Conservation (phyloP, 1,140 invertebrate genomes). For the Eriosoma lanigerum region DNA sequence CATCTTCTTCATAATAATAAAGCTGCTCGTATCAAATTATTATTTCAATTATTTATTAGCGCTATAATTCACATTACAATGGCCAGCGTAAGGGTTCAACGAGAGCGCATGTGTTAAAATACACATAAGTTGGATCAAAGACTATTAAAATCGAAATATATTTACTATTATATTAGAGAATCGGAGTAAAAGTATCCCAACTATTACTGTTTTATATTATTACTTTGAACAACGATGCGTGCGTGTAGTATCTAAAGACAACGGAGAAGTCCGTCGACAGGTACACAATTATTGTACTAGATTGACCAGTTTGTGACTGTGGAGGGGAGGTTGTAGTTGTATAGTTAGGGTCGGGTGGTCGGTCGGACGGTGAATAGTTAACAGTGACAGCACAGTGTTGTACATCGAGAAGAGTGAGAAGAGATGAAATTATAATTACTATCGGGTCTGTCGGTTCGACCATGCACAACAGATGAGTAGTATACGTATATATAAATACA, state of each 20-base stretch:
- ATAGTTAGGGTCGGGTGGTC: not conserved
- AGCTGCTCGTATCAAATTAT: no score
- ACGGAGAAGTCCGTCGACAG: not conserved
- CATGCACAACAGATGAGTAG: not conserved
- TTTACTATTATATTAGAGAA: no score
- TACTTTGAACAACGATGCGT: not conserved
- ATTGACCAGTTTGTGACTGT: not conserved
- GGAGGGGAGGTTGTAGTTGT: not conserved
- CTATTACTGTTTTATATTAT: no score
- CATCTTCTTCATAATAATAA: no score
- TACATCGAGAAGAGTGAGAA: not conserved
- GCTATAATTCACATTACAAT: no score
- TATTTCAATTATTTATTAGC: no score
- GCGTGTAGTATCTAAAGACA: not conserved
- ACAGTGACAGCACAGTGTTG: not conserved
- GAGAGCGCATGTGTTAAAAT: not conserved
- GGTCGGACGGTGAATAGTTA: not conserved
- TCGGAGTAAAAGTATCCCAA: no score
- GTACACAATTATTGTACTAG: not conserved
- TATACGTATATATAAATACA: not conserved
- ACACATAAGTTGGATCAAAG: not conserved
- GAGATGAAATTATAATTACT: conserved; percentile 42
- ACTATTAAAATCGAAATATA: not conserved
- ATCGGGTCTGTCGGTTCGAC: conserved; percentile 26
- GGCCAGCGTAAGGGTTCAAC: not conserved